Evolutionary conservation across 2,113 vertebrate species (phyloP).

Genomic region (Takifugu bimaculatus): DNA sequence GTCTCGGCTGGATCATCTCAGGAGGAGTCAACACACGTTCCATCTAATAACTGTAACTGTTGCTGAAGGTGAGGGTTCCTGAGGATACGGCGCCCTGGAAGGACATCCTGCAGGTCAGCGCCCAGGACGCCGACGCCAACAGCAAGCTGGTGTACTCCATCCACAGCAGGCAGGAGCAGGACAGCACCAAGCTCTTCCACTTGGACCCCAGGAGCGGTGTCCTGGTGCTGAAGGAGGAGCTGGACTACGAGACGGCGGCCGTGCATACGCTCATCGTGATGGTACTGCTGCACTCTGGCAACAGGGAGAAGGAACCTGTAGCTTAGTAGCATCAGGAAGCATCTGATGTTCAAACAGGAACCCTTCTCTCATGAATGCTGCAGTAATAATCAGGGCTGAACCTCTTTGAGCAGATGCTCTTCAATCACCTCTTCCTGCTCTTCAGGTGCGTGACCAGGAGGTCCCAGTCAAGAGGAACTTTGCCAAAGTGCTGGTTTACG

Average conservation of each 20-base stretch:
- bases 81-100: conserved; percentile 84
- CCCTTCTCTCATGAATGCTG: no score
- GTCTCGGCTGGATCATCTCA: not conserved
- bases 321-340: no score
- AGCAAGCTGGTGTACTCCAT: conserved; percentile 88
- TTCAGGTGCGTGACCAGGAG: conserved; percentile 91
- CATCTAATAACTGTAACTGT: no score
- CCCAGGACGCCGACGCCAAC: conserved; percentile 83
- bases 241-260: conserved; percentile 80
- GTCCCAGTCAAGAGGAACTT: conserved; percentile 93
- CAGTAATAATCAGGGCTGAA: no score
- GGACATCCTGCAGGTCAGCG: conserved; percentile 84
- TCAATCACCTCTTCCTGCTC: not conserved
- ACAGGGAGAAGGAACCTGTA: no score
- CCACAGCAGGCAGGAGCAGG: conserved; percentile 81
- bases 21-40: not conserved
- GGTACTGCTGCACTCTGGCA: conserved; percentile 68
- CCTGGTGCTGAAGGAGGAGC: conserved; percentile 79
- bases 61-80: conserved; percentile 73
- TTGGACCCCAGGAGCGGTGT: conserved; percentile 85
- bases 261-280: conserved; percentile 85
- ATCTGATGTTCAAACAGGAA: no score
- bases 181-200: conserved; percentile 84
- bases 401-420: no score
- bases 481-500: conserved; percentile 78